A percentile compares a stretch with the other conserved stretches of the same genome.
Evolutionary conservation across 2,888 invertebrate species (phyloP).

Genomic region (Branchipolynoe longqiensis): DNA sequence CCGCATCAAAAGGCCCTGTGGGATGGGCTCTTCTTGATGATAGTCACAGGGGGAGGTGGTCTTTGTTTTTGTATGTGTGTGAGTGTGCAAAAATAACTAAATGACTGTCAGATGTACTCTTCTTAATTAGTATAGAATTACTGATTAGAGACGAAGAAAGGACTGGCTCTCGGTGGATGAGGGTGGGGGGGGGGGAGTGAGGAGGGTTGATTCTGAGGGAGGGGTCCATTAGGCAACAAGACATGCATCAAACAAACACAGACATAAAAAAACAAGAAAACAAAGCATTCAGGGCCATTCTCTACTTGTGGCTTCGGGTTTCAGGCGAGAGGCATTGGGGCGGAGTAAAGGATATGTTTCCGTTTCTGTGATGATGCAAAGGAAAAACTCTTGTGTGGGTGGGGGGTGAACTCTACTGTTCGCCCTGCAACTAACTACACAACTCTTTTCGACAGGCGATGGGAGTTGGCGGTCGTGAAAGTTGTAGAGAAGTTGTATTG

Average conservation of each 20-base stretch:
- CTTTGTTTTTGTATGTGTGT: too few species aligned
- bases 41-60: constrained; percentile 17
- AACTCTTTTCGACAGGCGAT: too few species aligned
- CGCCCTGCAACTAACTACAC: too few species aligned
- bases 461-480: too few species aligned
- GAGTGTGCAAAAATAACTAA: constrained; percentile 44
- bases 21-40: constrained; percentile 21
- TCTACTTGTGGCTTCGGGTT: constrained; percentile 36
- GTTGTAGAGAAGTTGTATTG: too few species aligned
- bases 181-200: constrained; percentile 10
- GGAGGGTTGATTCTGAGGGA: constrained; percentile 43
- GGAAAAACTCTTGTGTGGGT: too few species aligned
- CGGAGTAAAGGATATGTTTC: constrained; percentile 13
- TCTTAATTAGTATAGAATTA: constrained; percentile 56
- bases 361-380: too few species aligned
- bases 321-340: neutral
- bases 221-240: constrained; percentile 42
- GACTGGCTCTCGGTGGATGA: constrained; percentile 10
- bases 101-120: constrained; percentile 37
- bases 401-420: too few species aligned
- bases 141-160: constrained; percentile 47
- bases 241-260: constrained; percentile 39
- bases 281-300: too few species aligned
- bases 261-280: too few species aligned
- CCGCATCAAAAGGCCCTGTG: constrained; percentile 2